Conservation (phyloP, 2,797 vertebrate species). For the Cetoscarus ocellatus region DNA sequence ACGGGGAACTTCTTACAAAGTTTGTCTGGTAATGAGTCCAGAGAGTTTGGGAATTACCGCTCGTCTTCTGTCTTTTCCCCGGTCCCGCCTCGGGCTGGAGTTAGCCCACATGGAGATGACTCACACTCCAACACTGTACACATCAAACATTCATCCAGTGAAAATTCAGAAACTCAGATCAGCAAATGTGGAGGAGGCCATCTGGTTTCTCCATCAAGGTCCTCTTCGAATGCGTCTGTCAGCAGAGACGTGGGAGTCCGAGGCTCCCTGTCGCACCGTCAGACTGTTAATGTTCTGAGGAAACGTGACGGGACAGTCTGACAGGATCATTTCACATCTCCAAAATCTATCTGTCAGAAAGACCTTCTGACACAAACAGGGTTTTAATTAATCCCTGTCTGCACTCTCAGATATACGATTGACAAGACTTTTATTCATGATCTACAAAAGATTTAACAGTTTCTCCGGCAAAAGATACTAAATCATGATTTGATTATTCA, state of each 20-base stretch:
- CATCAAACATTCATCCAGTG: conserved; percentile 41
- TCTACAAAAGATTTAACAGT: too few relatives aligned
- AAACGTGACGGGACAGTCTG: background rate
- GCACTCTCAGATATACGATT: background rate
- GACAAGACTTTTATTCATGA: background rate
- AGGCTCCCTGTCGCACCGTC: conserved; percentile 16
- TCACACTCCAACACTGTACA: conserved; percentile 13
- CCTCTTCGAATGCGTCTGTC: conserved; percentile 26
- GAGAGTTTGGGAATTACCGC: conserved; percentile 30
- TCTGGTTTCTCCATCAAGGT: conserved; percentile 25
- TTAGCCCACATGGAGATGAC: conserved; percentile 46
- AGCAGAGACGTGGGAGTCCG: conserved; percentile 6
- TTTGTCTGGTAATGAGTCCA: conserved; percentile 30
- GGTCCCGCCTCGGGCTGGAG: conserved; percentile 28
- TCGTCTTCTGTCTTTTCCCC: conserved; percentile 8
- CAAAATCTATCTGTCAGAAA: background rate
- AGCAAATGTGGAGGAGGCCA: conserved; percentile 24
- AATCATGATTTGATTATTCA: too few relatives aligned
- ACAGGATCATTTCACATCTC: background rate
- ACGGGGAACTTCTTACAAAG: background rate
- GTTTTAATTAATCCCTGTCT: conserved; percentile 2
- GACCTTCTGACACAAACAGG: background rate
- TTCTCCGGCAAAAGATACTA: too few relatives aligned
- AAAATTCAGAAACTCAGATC: conserved; percentile 6
- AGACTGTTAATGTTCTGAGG: conserved; percentile 4